phyloP scores from a whole-genome alignment of 1,140 invertebrate species.

The Drosophila rhopaloa region DNA sequence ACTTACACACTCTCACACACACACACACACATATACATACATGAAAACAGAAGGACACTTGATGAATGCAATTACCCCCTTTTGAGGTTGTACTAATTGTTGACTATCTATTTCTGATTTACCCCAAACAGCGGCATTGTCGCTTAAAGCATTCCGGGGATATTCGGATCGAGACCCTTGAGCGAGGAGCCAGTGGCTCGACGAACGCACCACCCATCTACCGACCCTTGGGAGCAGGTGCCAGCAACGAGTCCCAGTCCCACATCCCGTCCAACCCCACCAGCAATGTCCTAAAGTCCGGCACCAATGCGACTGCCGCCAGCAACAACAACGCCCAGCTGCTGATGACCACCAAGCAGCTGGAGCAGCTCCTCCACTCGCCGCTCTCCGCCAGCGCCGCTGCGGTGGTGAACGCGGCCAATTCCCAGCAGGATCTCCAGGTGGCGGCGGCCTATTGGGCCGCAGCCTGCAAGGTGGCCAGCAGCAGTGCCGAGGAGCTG shows the following conservation, averaged over 20 bases:
- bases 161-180: slow-evolving; percentile 87
- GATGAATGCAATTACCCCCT: slow-evolving; percentile 15
- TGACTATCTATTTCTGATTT: slow-evolving; percentile 14
- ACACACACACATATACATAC: slow-evolving; percentile 29
- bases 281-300: slow-evolving; percentile 13
- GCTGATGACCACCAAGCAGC: slow-evolving; percentile 56
- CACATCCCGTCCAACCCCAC: slow-evolving; percentile 35
- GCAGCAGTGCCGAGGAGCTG: slow-evolving; percentile 63
- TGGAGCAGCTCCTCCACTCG: slow-evolving; percentile 68
- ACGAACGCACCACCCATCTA: slow-evolving; percentile 80
- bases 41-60: slow-evolving; percentile 23
- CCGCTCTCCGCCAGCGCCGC: slow-evolving; percentile 70
- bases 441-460: slow-evolving; percentile 69
- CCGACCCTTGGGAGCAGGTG: slow-evolving; percentile 75
- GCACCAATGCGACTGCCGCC: not conserved
- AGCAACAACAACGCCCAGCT: slow-evolving; percentile 31
- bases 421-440: slow-evolving; percentile 72
- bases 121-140: slow-evolving; percentile 88
- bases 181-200: slow-evolving; percentile 71
- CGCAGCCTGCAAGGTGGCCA: slow-evolving; percentile 62
- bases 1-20: slow-evolving; percentile 28
- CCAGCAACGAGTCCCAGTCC: slow-evolving; percentile 68
- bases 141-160: slow-evolving; percentile 90
- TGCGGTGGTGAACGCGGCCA: slow-evolving; percentile 69
- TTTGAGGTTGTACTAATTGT: slow-evolving; percentile 13